These are phyloP conservation scores for Pocillopora meandrina DNA, from an alignment of 92 coral and sea anemone species.

Conservation along the genomic window DNA sequence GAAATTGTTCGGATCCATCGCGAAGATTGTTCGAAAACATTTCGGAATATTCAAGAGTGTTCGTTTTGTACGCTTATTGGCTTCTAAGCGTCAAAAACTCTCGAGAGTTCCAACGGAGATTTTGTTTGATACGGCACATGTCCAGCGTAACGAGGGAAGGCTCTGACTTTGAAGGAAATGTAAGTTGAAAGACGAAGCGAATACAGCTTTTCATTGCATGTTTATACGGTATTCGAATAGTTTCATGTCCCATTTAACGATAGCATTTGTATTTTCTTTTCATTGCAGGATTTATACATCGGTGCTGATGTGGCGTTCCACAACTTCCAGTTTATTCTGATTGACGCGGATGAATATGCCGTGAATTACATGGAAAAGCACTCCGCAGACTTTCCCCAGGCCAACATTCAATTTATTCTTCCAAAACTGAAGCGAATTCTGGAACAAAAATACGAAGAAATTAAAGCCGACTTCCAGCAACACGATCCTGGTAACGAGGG, in stretches of 20 bases:
- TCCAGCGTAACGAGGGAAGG: no score
- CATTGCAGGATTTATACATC: slow-evolving; percentile 81
- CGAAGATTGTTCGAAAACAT: no score
- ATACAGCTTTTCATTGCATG: no score
- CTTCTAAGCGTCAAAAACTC: no score
- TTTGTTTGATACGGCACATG: no score
- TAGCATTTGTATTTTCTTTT: neutral
- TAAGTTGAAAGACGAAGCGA: no score
- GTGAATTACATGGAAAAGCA: slow-evolving; percentile 95
- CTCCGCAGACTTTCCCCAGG: slow-evolving; percentile 81
- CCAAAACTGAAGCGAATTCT: slow-evolving; percentile 84
- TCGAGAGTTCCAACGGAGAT: no score
- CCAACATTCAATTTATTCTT: slow-evolving; percentile 79
- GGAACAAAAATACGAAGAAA: slow-evolving; percentile 79
- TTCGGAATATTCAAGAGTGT: no score
- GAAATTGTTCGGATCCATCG: no score
- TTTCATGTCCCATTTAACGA: neutral
- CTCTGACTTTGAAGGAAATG: no score
- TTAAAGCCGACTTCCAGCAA: slow-evolving; percentile 68
- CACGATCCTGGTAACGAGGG: slow-evolving; percentile 73
- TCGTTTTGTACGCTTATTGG: no score
- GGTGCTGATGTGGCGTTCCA: slow-evolving; percentile 88
- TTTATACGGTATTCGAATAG: neutral
- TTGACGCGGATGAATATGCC: slow-evolving; percentile 98
- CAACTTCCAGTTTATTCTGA: slow-evolving; percentile 84